A percentile compares a stretch with the other conserved stretches of the same genome.
Evolutionary conservation across 2,888 invertebrate genomes (phyloP).

Genomic region (Seladonia tumulorum): DNA sequence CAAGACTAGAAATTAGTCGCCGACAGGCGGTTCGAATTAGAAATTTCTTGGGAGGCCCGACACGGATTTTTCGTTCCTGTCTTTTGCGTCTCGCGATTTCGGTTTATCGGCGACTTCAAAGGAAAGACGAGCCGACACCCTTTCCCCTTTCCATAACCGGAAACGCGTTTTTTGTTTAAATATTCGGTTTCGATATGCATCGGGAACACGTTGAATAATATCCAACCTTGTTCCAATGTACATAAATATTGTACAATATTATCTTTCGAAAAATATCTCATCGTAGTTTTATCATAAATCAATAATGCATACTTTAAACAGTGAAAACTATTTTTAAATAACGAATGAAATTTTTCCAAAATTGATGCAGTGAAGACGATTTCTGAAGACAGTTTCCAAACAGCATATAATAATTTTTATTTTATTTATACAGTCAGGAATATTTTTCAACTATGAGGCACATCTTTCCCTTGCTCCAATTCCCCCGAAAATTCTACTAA

Average conservation of each 20-base stretch:
- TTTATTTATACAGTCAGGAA: neutral
- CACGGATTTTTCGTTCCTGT: conserved; percentile 42
- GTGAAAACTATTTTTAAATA: no score
- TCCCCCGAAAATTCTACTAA: no score
- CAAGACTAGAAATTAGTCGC: conserved; percentile 74
- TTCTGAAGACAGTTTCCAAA: no score
- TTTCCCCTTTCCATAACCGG: neutral
- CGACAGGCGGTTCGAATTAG: conserved; percentile 75
- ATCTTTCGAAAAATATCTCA: no score
- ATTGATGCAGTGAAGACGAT: no score
- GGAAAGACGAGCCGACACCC: neutral
- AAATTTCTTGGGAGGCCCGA: conserved; percentile 66
- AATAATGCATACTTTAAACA: no score
- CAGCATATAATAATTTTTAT: neutral
- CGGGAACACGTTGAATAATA: no score
- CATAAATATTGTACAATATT: no score
- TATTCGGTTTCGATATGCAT: neutral
- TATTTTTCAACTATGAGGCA: neutral
- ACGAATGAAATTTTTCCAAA: no score
- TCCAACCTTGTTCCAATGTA: no score
- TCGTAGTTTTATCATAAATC: neutral
- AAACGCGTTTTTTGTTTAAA: neutral
- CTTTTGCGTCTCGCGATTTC: conserved; percentile 56
- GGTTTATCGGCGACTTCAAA: conserved; percentile 58
- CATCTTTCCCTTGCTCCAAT: neutral